phyloP scores from a whole-genome alignment of 1,140 invertebrate genomes.

The Paralvinella palmiformis region DNA sequence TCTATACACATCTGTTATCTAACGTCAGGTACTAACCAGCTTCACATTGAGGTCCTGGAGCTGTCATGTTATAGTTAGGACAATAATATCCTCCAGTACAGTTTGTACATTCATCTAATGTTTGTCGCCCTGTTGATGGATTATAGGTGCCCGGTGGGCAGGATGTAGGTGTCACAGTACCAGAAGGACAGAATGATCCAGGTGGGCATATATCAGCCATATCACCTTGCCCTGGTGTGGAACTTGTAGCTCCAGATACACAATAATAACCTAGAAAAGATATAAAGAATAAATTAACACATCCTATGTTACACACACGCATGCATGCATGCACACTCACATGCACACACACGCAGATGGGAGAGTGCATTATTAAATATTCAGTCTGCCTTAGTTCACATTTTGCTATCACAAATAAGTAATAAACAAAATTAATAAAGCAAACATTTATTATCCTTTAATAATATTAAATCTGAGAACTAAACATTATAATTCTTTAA shows the following conservation, averaged over 20 bases:
- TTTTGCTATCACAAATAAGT: neutral
- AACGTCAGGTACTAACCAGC: too few species aligned
- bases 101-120: slow-evolving; percentile 27
- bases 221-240: slow-evolving; percentile 20
- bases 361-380: too few species aligned
- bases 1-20: too few species aligned
- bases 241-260: slow-evolving; percentile 23
- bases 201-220: slow-evolving; percentile 32
- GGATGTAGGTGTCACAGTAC: slow-evolving; percentile 35
- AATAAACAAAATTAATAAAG: neutral
- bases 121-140: slow-evolving; percentile 27
- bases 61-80: slow-evolving; percentile 40
- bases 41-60: slow-evolving; percentile 27
- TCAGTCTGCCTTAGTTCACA: too few species aligned
- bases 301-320: neutral
- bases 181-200: slow-evolving; percentile 42
- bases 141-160: slow-evolving; percentile 43
- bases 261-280: slow-evolving; percentile 35
- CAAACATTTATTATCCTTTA: neutral
- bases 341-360: neutral
- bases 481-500: too few species aligned
- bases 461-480: too few species aligned
- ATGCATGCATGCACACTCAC: neutral
- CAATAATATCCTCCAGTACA: slow-evolving; percentile 45
- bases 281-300: too few species aligned